These are phyloP conservation scores for Strix uralensis DNA, from an alignment of 2,113 vertebrate genomes.

Conservation along the genomic window DNA sequence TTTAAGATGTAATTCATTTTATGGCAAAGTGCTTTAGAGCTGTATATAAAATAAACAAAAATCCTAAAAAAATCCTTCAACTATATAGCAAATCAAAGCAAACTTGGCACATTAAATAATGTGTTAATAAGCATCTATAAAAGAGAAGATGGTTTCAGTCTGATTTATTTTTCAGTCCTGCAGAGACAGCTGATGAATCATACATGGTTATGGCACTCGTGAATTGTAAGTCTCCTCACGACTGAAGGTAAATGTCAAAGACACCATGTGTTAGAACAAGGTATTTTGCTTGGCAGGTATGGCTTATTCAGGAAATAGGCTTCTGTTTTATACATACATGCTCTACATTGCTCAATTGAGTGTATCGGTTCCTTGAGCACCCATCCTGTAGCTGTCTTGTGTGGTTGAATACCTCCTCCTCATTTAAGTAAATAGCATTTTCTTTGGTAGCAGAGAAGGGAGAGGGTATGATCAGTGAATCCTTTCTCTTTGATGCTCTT, in stretches of 20 bases:
- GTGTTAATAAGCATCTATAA: background rate
- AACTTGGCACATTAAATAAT: background rate
- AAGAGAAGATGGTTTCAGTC: background rate
- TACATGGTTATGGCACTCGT: background rate
- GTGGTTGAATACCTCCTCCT: background rate
- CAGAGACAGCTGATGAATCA: background rate
- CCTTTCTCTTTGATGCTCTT: background rate
- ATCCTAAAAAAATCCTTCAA: background rate
- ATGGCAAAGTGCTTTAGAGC: background rate
- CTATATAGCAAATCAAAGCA: background rate
- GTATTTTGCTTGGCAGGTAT: slow-evolving; percentile 8
- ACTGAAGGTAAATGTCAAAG: slow-evolving; percentile 50
- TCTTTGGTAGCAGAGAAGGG: background rate
- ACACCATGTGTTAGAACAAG: background rate
- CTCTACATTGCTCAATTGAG: background rate
- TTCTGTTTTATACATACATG: background rate
- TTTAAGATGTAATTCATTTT: background rate
- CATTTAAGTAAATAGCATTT: background rate
- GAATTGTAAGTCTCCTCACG: background rate
- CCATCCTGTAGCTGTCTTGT: background rate
- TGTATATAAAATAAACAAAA: background rate
- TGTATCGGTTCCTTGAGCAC: background rate
- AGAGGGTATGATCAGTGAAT: background rate
- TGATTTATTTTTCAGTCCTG: slow-evolving; percentile 10
- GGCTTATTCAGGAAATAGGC: background rate